Conservation (phyloP, 2,113 vertebrate genomes). For the Apistogramma diplotaenia region DNA sequence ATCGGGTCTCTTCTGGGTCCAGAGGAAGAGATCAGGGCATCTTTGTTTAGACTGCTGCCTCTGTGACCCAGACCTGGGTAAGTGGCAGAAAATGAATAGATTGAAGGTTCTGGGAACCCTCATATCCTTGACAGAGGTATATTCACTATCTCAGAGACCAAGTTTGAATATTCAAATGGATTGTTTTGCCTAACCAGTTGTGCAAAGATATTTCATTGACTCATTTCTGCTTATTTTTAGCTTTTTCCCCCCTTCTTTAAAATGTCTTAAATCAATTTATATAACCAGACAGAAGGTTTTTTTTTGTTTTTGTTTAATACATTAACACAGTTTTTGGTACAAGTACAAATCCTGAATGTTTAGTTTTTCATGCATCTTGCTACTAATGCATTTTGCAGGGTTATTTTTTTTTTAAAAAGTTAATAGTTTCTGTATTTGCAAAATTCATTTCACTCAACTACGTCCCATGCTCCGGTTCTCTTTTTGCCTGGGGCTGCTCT, state of each 20-base stretch:
- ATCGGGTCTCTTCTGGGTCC: background rate
- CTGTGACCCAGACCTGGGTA: background rate
- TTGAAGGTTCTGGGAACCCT: background rate
- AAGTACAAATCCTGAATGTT: background rate
- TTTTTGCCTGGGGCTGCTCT: slow-evolving; percentile 16
- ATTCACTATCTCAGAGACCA: rapidly evolving
- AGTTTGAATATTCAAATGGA: background rate
- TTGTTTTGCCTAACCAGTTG: background rate
- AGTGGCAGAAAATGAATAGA: background rate
- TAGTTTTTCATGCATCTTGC: background rate
- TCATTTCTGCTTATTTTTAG: background rate
- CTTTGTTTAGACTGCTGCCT: background rate
- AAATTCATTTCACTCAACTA: background rate
- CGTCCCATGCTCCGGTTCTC: background rate
- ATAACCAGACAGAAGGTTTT: background rate
- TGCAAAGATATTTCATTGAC: background rate
- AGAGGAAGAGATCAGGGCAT: background rate
- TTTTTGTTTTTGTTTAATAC: too few relatives aligned
- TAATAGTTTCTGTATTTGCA: background rate
- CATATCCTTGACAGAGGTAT: background rate
- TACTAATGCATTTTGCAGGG: rapidly evolving
- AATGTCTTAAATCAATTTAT: background rate
- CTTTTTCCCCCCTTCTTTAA: rapidly evolving
- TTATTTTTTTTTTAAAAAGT: background rate
- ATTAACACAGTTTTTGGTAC: background rate